These are phyloP conservation scores for Drosophila orena DNA, from an alignment of 1,140 invertebrate genomes.

Conservation along the genomic window DNA sequence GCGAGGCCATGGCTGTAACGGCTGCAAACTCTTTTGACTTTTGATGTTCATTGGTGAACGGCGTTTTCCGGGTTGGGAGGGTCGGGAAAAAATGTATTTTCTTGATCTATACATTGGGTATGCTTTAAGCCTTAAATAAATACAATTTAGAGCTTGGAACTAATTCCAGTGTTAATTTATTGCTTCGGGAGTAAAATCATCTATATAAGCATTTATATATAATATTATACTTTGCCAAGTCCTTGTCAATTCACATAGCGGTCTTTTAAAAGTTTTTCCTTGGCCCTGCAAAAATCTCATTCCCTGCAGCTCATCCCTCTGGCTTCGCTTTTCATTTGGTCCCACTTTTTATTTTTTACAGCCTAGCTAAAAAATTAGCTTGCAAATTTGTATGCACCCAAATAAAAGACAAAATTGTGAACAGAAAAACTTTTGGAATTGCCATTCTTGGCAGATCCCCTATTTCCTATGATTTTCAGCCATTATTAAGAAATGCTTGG, in stretches of 20 bases:
- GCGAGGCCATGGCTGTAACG: slow-evolving; percentile 10
- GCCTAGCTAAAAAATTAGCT: slow-evolving; percentile 64
- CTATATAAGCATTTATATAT: slow-evolving; percentile 57
- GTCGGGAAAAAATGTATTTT: slow-evolving; percentile 56
- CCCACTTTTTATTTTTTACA: slow-evolving; percentile 2
- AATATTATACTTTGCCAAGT: slow-evolving; percentile 67
- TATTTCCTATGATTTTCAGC: slow-evolving; percentile 41
- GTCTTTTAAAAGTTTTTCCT: slow-evolving; percentile 71
- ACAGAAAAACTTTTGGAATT: slow-evolving; percentile 38
- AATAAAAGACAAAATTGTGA: slow-evolving; percentile 32
- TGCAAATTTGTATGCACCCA: slow-evolving; percentile 42
- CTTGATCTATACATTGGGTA: slow-evolving; percentile 69
- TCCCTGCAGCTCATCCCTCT: slow-evolving; percentile 31
- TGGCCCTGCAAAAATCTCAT: slow-evolving; percentile 44
- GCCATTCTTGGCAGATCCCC: slow-evolving; percentile 41
- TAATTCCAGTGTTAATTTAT: slow-evolving; percentile 59
- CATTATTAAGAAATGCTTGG: slow-evolving; percentile 57
- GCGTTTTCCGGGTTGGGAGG: slow-evolving; percentile 12
- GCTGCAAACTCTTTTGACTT: no score
- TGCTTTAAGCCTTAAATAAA: slow-evolving; percentile 44
- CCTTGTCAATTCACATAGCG: slow-evolving; percentile 70
- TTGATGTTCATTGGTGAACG: not conserved
- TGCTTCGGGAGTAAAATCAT: slow-evolving; percentile 49
- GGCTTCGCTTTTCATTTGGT: slow-evolving; percentile 7
- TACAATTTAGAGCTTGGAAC: slow-evolving; percentile 59